Percentiles rank a stretch among this genome's conserved stretches.
Evolutionary conservation across 2,113 vertebrate species (phyloP).

Genomic region (Willisornis vidua): DNA sequence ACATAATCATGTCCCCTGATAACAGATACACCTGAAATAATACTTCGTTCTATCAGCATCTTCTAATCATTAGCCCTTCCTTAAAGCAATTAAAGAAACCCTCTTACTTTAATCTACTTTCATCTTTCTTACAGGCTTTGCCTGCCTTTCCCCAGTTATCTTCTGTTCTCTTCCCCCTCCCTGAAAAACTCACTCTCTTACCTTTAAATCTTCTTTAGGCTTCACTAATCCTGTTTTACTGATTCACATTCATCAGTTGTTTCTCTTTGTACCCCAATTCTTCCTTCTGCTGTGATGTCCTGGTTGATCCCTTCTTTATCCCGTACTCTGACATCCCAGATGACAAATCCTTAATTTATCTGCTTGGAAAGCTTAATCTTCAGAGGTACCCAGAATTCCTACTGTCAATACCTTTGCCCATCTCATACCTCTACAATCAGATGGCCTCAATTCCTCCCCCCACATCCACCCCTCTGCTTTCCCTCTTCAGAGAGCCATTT

Average conservation of each 20-base stretch:
- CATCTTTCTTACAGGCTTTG: neutral
- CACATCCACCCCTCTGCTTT: neutral
- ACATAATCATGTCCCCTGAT: neutral
- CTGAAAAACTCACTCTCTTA: neutral
- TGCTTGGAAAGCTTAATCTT: neutral
- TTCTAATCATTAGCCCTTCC: neutral
- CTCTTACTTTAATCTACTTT: neutral
- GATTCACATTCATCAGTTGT: neutral
- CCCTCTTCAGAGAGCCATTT: neutral
- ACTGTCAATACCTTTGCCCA: neutral
- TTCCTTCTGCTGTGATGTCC: neutral
- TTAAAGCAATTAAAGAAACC: neutral
- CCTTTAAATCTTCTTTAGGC: neutral
- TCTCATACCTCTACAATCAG: neutral
- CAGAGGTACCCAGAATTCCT: neutral
- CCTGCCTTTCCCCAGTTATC: neutral
- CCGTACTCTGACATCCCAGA: neutral
- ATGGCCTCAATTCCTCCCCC: neutral
- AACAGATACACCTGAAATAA: neutral
- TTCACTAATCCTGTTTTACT: conserved; percentile 6
- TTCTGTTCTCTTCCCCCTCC: neutral
- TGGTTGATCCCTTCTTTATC: conserved; percentile 29
- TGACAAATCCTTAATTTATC: conserved; percentile 18
- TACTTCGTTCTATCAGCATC: neutral
- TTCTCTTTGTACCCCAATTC: neutral